Evolutionary conservation across 2,888 invertebrate genomes (phyloP).

Genomic region (Strigamia crassipes): DNA sequence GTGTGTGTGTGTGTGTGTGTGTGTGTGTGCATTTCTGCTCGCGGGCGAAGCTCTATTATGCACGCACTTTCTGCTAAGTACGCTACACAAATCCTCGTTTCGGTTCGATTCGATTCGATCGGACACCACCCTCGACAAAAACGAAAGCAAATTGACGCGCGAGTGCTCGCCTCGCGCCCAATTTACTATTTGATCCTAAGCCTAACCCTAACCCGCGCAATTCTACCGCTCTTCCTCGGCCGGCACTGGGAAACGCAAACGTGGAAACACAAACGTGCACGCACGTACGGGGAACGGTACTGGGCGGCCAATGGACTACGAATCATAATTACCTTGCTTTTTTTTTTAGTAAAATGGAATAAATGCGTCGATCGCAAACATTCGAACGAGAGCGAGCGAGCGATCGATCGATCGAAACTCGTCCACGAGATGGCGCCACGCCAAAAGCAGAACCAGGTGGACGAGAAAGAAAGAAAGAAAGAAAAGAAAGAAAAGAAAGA

Average conservation of each 20-base stretch:
- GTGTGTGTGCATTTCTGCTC: neutral
- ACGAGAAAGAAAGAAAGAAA: neutral
- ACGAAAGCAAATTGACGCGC: too few relatives aligned
- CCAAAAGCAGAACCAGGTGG: slow-evolving; percentile 24
- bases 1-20: neutral
- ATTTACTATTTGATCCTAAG: neutral
- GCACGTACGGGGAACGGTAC: neutral
- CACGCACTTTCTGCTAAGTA: neutral
- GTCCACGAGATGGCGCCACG: slow-evolving; percentile 37
- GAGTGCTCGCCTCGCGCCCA: neutral
- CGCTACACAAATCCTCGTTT: too few relatives aligned
- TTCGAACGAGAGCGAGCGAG: neutral
- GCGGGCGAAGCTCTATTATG: neutral
- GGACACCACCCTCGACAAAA: too few relatives aligned
- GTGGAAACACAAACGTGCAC: neutral
- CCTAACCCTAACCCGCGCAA: too few relatives aligned
- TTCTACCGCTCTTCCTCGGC: too few relatives aligned
- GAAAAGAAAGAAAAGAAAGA: neutral
- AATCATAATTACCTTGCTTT: neutral
- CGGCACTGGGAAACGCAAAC: too few relatives aligned
- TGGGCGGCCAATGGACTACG: neutral
- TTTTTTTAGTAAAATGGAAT: neutral
- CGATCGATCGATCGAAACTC: neutral
- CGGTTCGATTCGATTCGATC: too few relatives aligned
- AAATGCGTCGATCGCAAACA: neutral